These are phyloP conservation scores for Spodoptera picta DNA, from an alignment of 2,888 invertebrate species.

Conservation along the genomic window DNA sequence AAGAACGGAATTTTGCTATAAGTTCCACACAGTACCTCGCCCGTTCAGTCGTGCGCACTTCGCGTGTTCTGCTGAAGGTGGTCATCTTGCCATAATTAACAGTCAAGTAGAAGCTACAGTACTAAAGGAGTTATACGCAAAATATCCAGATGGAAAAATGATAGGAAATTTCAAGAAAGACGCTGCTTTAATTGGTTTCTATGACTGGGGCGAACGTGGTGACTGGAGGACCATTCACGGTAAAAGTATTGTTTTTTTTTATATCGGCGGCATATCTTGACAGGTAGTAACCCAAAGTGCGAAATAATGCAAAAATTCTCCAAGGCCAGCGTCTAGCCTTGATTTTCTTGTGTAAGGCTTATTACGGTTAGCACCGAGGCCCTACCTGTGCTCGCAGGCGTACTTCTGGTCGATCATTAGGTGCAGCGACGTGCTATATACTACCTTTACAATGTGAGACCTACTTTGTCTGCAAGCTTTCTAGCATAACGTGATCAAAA, in stretches of 20 bases:
- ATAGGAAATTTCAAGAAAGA: conserved; percentile 48
- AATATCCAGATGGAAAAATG: conserved; percentile 51
- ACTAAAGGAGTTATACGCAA: conserved; percentile 56
- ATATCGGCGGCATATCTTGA: too few relatives aligned
- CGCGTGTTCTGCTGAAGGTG: conserved; percentile 70
- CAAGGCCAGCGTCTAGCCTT: too few relatives aligned
- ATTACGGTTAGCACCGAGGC: too few relatives aligned
- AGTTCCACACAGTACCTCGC: conserved; percentile 60
- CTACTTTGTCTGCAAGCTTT: too few relatives aligned
- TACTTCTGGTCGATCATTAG: too few relatives aligned
- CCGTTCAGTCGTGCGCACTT: conserved; percentile 68
- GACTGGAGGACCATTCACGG: conserved; percentile 67
- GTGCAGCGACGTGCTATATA: too few relatives aligned
- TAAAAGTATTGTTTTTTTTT: conserved; percentile 17
- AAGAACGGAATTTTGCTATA: conserved; percentile 42
- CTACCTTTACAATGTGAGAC: too few relatives aligned
- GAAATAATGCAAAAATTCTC: too few relatives aligned
- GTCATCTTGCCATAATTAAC: conserved; percentile 69
- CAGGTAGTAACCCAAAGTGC: too few relatives aligned
- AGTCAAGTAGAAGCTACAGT: conserved; percentile 60
- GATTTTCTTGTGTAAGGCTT: too few relatives aligned
- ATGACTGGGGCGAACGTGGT: conserved; percentile 62
- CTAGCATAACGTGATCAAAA: too few relatives aligned
- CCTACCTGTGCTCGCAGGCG: too few relatives aligned
- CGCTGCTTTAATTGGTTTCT: conserved; percentile 59